These are phyloP conservation scores for Ephialtes manifestator DNA, from an alignment of 2,888 invertebrate genomes.

Conservation along the genomic window DNA sequence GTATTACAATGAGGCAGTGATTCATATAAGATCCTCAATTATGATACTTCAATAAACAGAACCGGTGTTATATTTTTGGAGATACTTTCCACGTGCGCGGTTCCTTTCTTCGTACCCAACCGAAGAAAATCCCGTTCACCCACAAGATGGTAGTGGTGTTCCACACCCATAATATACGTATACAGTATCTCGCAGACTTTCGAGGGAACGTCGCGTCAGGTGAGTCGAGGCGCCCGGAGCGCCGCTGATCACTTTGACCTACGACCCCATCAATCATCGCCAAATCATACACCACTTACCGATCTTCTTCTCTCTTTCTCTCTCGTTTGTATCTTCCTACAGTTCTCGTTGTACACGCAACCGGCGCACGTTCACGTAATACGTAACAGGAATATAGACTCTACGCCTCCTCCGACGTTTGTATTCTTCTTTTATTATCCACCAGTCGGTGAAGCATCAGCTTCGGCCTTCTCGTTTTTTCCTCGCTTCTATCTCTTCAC, in stretches of 20 bases:
- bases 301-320: conserved; percentile 51
- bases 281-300: conserved; percentile 85
- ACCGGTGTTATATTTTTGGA: conserved; percentile 10
- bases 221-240: conserved; percentile 83
- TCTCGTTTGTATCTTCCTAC: conserved; percentile 39
- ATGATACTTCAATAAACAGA: conserved; percentile 26
- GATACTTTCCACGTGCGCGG: conserved; percentile 28
- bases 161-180: conserved; percentile 14
- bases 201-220: conserved; percentile 77
- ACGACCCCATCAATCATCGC: conserved; percentile 85
- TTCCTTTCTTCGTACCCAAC: background rate
- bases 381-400: conserved; percentile 74
- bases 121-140: conserved; percentile 47
- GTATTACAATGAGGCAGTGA: background rate
- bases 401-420: conserved; percentile 61
- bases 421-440: background rate
- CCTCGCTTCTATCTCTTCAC: conserved; percentile 41
- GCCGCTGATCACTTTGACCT: conserved; percentile 85
- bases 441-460: background rate
- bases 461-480: conserved; percentile 56
- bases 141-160: conserved; percentile 29
- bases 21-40: background rate
- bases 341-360: conserved; percentile 79
- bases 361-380: conserved; percentile 81
- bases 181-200: conserved; percentile 36